Evolutionary conservation across 2,888 invertebrate genomes (phyloP).

Genomic region (Ochlodes sylvanus): DNA sequence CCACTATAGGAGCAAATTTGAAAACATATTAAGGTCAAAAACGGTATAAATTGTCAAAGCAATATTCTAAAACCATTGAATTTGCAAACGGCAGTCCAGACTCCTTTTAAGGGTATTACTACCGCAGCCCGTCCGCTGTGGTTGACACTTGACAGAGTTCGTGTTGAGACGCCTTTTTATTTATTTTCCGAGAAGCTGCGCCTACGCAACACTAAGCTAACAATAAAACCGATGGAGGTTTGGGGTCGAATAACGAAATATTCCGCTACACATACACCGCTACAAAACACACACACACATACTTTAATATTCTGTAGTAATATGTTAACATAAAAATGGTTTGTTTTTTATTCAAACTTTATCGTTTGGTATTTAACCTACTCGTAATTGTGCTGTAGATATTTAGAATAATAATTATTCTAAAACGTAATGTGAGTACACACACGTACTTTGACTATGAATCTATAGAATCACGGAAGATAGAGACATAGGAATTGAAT

Average conservation of each 20-base stretch:
- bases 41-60: background rate
- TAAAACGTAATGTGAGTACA: no score
- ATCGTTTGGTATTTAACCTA: no score
- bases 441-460: no score
- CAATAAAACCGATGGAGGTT: slow-evolving; percentile 12
- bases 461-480: no score
- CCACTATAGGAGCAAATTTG: no score
- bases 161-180: slow-evolving; percentile 24
- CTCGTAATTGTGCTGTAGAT: no score
- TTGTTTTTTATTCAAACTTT: no score
- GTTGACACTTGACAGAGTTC: slow-evolving; percentile 32
- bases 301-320: no score
- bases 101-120: slow-evolving; percentile 25
- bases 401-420: no score
- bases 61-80: slow-evolving; percentile 29
- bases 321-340: no score
- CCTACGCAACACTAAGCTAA: slow-evolving; percentile 31
- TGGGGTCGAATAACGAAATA: slow-evolving; percentile 15
- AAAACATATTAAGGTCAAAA: background rate
- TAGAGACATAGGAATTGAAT: no score
- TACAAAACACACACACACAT: background rate
- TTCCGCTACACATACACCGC: background rate
- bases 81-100: slow-evolving; percentile 23
- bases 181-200: slow-evolving; percentile 30
- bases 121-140: slow-evolving; percentile 6